Percentiles rank a stretch among this genome's conserved stretches.
Conservation (phyloP, 2,797 vertebrate genomes). For the Scyliorhinus canicula region DNA sequence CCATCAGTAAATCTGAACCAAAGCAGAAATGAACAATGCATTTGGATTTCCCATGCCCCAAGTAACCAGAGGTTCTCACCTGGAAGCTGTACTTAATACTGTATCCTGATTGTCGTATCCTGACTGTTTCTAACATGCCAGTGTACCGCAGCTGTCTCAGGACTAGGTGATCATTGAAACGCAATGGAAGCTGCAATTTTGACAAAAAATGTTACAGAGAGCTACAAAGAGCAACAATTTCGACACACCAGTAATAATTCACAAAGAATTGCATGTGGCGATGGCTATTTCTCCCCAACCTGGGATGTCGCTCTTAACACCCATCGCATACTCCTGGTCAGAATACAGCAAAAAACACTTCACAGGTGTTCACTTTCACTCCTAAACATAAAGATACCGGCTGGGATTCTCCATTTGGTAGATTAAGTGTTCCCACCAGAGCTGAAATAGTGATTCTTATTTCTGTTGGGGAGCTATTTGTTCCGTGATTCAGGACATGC, state of each 20-base stretch:
- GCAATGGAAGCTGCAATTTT: slow-evolving; percentile 65
- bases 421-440: no score
- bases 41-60: background rate
- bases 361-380: background rate
- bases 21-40: background rate
- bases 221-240: slow-evolving; percentile 52
- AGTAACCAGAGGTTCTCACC: slow-evolving; percentile 57
- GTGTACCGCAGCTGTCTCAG: slow-evolving; percentile 94
- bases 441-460: no score
- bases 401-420: no score
- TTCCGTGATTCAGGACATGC: no score
- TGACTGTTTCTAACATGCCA: slow-evolving; percentile 96
- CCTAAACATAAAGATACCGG: background rate
- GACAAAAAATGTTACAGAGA: background rate
- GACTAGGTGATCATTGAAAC: slow-evolving; percentile 84
- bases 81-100: slow-evolving; percentile 89
- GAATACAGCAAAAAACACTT: background rate
- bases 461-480: no score
- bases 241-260: background rate
- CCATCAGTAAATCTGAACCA: background rate
- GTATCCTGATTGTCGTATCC: slow-evolving; percentile 94
- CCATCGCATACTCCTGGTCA: background rate
- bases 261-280: background rate
- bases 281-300: background rate
- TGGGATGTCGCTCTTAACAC: background rate